Base-by-base conservation (phyloP, 2,113 vertebrate species). In the Amphiprion percula region DNA sequence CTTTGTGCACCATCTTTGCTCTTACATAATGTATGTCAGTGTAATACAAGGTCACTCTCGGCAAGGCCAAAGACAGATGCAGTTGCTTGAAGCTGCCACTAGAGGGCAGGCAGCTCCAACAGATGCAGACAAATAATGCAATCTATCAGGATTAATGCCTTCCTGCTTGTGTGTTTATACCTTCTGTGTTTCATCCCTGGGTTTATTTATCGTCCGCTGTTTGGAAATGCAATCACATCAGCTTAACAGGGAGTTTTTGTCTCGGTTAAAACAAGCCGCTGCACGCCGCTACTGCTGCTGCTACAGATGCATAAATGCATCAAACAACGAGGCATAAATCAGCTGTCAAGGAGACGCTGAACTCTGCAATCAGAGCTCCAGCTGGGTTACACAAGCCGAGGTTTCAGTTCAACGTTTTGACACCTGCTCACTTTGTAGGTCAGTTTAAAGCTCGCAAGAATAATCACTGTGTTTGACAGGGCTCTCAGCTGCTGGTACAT, bases 21-120 rank as follows among this genome's bases (percentile, higher is more conserved):
- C 70, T 86, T 86, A 68, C 52, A 77, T 77, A 79, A 87, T 37
- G 41, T 33, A 75, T 68, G 83, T 70, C 62, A 72, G 64, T 33
- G 37, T 28, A 44, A 77, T n/a, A 79, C 81, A 88, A 87, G 90
- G 88, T 88, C 85, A 90, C 65, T 47, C 61, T 23, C 63, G 61
- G 30, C 6, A 16, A 78, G 52, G 74, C 53, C 82, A 62, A 68
- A 85, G 37, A 10, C 30, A 41, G 24, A 5, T 55, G 83, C 10
- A 78, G 66, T 66, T 28, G 2, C 3, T 4, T 0, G 1, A 0
- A 21, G 1, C n/a, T 21, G 30, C 88, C 93, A 92, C 88, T 21
- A 88, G 93, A 70, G 84, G 91, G 85, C 89, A 86, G 56, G 1
- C 39, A 33, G 41, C 54, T 24, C 66, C 78, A 61, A 50, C 52